Base-by-base conservation (phyloP, 2,797 vertebrate species). In the Ptychadena robeensis region DNA sequence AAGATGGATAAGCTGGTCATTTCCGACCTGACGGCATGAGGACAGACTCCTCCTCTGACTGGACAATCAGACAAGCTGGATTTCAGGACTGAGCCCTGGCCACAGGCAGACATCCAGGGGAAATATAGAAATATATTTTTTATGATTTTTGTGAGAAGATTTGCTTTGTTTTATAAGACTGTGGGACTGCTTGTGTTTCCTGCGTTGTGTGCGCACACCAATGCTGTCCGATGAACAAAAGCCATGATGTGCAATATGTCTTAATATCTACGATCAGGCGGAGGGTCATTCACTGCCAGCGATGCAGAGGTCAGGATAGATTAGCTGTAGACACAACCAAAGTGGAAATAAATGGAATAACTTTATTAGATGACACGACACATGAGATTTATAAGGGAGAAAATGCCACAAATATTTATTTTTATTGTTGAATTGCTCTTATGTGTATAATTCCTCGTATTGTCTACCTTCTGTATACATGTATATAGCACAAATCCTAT, bases 1-100 rank as follows among this genome's bases (percentile, higher is more conserved):
- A 97, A 97, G 91, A 94, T 95, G 91, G 96, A 95, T 87, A 98
- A 96, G 90, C 91, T 95, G 90, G 95, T 96, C 89, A 94, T 97
- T 88, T 96, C 96, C 4, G 93, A 96, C 88, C 91, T 98, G 89
- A 92, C 95, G 27, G 94, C 95, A 10, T 94, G 93, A 93, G 90
- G 86, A 86, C 86, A 80, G 77, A 85, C 86, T 10, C 88, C 79
- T 27, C 18, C 89, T 82, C 28, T 87, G 88, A 78, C 87, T 90
- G 86, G 88, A 90, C 70, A 84, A 75, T 80, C 77, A 84, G 34
- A 70, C 67, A 89, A 87, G 86, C 81, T 83, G 11, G 88, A 64
- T 86, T 85, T 87, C 85, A 87, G 86, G 9, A 74, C 88, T 83
- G 80, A 82, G 82, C 86, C 86, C 59, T 64, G 83, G 73, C 80